Evolutionary conservation across 2,888 invertebrate genomes (phyloP).

Genomic region (Dorcus parallelipipedus): DNA sequence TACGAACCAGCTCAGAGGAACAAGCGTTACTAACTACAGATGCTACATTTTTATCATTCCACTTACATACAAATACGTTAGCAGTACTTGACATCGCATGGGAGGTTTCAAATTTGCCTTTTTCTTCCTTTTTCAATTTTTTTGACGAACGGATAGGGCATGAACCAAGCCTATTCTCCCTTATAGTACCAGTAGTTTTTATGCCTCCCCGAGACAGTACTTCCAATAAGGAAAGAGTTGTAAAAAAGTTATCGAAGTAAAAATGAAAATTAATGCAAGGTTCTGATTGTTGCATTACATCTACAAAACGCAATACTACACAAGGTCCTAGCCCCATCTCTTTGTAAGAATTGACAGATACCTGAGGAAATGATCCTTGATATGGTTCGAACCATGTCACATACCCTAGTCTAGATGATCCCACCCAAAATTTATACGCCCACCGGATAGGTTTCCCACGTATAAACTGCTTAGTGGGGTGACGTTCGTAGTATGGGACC

Average conservation of each 20-base stretch:
- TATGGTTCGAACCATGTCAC: constrained; percentile 24
- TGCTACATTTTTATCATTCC: not conserved
- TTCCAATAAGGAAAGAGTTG: not conserved
- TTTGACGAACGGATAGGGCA: not conserved
- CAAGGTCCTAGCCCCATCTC: not conserved
- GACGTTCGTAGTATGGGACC: constrained; percentile 36
- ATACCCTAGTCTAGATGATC: constrained; percentile 24
- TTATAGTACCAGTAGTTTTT: not conserved
- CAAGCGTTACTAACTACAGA: not conserved
- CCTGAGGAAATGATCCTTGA: constrained; percentile 15
- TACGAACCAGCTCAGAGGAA: not conserved
- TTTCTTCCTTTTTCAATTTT: not conserved
- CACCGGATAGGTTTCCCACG: constrained; percentile 26
- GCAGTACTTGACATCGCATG: not conserved
- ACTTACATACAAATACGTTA: not conserved
- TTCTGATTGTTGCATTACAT: not conserved
- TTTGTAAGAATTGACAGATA: not conserved
- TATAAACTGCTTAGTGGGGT: constrained; percentile 31
- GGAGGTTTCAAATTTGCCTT: not conserved
- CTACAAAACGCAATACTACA: not conserved
- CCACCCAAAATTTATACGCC: constrained; percentile 27
- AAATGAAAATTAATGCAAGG: not conserved
- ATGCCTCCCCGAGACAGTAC: not conserved
- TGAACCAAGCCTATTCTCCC: not conserved
- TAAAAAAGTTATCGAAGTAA: constrained; percentile 2